phyloP scores from a whole-genome alignment of 2,113 vertebrate species.

The Aspiorhynchus laticeps region DNA sequence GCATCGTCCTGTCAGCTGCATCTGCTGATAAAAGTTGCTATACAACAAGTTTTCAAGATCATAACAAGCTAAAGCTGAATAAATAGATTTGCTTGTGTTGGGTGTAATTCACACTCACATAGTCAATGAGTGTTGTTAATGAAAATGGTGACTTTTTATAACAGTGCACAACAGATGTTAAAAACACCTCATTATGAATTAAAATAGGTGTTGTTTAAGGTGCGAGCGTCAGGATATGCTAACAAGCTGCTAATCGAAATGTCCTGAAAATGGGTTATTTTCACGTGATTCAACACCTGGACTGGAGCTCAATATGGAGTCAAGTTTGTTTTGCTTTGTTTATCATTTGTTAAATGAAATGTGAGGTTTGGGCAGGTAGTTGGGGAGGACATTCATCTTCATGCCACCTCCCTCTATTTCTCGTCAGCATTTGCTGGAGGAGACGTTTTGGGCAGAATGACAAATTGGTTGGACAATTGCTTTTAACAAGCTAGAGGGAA shows the following conservation, averaged over 20 bases:
- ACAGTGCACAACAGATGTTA: neutral
- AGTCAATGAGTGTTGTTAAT: neutral
- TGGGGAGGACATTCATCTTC: constrained; percentile 59
- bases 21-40: neutral
- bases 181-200: neutral
- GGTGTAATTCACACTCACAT: neutral
- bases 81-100: neutral
- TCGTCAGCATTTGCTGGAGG: constrained; percentile 58
- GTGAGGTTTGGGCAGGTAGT: constrained; percentile 52
- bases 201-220: neutral
- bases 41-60: neutral
- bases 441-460: constrained; percentile 67
- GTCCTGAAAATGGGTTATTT: neutral
- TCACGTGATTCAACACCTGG: neutral
- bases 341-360: constrained; percentile 64
- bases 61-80: neutral
- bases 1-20: neutral
- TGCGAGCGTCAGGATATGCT: neutral
- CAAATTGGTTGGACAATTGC: constrained; percentile 78
- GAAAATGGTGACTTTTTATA: neutral
- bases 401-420: constrained; percentile 52
- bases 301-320: constrained; percentile 8
- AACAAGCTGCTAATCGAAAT: neutral
- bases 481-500: constrained; percentile 79
- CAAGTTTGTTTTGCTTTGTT: constrained; percentile 59